Conservation (phyloP, 2,113 vertebrate species). For the Anguilla rostrata region DNA sequence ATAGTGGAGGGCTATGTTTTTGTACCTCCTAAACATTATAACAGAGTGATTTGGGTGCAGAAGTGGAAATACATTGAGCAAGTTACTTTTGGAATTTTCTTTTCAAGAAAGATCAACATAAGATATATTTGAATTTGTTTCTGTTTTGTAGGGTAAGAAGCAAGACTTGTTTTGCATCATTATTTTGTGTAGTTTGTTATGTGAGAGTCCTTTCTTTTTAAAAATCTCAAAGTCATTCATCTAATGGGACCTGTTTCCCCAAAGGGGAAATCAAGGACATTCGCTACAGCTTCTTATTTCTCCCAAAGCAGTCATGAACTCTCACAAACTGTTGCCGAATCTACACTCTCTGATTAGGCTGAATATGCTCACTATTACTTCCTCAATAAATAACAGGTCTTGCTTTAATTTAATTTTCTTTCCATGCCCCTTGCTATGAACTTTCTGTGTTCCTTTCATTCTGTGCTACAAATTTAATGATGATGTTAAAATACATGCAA, state of each 20-base stretch:
- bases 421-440: background rate
- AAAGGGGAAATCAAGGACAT: background rate
- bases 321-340: conserved; percentile 14
- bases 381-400: conserved; percentile 6
- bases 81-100: conserved; percentile 33
- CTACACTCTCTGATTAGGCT: background rate
- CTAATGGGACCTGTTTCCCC: background rate
- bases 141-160: conserved; percentile 16
- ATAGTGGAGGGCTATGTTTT: conserved; percentile 32
- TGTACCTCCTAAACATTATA: conserved; percentile 45
- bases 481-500: background rate
- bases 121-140: conserved; percentile 40
- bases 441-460: background rate
- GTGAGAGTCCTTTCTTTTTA: background rate
- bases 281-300: background rate
- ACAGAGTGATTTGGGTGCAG: conserved; percentile 48
- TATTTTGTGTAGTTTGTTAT: background rate
- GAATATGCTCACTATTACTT: background rate
- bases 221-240: conserved; percentile 19
- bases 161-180: background rate
- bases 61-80: conserved; percentile 47
- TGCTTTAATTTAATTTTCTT: background rate
- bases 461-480: background rate
- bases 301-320: conserved; percentile 6
- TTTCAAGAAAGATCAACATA: conserved; percentile 44